These are phyloP conservation scores for Hylaea fasciaria DNA, from an alignment of 2,888 invertebrate species.

Conservation along the genomic window DNA sequence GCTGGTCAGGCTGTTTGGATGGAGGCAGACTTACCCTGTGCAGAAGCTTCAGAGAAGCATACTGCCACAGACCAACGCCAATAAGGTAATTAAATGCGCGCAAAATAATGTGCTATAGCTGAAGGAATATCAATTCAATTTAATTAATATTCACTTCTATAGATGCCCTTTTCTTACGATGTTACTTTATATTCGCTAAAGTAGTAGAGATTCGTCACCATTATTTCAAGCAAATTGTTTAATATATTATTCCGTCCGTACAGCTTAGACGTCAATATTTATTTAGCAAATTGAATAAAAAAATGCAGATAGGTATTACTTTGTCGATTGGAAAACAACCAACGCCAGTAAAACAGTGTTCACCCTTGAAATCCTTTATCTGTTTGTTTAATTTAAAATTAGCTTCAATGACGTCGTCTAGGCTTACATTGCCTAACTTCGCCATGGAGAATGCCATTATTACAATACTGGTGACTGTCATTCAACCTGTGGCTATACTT, in stretches of 20 bases:
- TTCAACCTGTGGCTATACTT: slow-evolving; percentile 56
- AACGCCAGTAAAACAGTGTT: slow-evolving; percentile 14
- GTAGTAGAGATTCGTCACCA: too few relatives aligned
- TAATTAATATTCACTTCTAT: too few relatives aligned
- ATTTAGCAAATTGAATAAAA: too few relatives aligned
- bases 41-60: slow-evolving; percentile 89
- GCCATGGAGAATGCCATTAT: slow-evolving; percentile 42
- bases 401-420: slow-evolving; percentile 10
- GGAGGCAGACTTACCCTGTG: slow-evolving; percentile 92
- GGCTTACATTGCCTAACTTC: slow-evolving; percentile 24
- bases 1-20: slow-evolving; percentile 90
- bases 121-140: too few relatives aligned
- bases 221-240: too few relatives aligned
- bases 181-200: too few relatives aligned
- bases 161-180: too few relatives aligned
- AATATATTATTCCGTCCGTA: too few relatives aligned
- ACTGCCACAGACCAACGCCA: slow-evolving; percentile 75
- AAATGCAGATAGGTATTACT: not conserved
- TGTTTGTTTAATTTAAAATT: slow-evolving; percentile 29
- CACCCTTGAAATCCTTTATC: slow-evolving; percentile 25
- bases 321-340: slow-evolving; percentile 4
- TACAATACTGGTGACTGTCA: slow-evolving; percentile 20
- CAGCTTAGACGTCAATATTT: too few relatives aligned
- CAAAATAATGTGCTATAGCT: not conserved
- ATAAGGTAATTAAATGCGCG: slow-evolving; percentile 54